Conservation (phyloP, 2,113 vertebrate species). For the Bos indicus region DNA sequence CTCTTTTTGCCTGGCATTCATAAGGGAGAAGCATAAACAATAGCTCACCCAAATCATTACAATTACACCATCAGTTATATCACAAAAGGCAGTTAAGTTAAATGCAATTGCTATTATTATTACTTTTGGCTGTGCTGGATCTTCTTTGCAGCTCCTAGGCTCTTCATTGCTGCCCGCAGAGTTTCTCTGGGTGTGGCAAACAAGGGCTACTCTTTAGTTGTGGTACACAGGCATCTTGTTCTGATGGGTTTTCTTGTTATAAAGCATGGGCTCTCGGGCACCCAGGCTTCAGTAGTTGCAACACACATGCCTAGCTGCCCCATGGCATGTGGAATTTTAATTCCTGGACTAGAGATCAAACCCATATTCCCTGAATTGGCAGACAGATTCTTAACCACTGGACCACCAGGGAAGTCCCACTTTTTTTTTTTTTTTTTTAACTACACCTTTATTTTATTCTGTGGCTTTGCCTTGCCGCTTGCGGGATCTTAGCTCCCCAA, state of each 20-base stretch:
- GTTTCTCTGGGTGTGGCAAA: background rate
- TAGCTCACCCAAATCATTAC: background rate
- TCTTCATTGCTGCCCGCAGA: background rate
- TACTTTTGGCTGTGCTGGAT: background rate
- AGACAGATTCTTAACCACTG: background rate
- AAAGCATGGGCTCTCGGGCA: rapidly evolving
- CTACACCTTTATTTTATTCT: background rate
- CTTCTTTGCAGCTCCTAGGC: background rate
- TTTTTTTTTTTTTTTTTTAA: background rate
- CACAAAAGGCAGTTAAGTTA: background rate
- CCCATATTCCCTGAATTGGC: background rate
- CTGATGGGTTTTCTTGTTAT: background rate
- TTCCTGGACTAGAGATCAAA: background rate
- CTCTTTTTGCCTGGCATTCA: background rate
- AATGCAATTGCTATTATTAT: background rate
- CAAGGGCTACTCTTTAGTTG: background rate
- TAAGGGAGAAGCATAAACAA: background rate
- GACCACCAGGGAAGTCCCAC: background rate
- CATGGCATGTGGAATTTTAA: background rate
- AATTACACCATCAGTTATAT: background rate
- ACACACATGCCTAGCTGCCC: background rate
- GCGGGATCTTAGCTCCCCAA: background rate
- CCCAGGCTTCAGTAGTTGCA: background rate
- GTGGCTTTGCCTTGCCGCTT: background rate
- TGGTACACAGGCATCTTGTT: rapidly evolving